A percentile compares a stretch with the other conserved stretches of the same genome.
phyloP scores from a whole-genome alignment of 2,113 vertebrate species.

The Seriola quinqueradiata region DNA sequence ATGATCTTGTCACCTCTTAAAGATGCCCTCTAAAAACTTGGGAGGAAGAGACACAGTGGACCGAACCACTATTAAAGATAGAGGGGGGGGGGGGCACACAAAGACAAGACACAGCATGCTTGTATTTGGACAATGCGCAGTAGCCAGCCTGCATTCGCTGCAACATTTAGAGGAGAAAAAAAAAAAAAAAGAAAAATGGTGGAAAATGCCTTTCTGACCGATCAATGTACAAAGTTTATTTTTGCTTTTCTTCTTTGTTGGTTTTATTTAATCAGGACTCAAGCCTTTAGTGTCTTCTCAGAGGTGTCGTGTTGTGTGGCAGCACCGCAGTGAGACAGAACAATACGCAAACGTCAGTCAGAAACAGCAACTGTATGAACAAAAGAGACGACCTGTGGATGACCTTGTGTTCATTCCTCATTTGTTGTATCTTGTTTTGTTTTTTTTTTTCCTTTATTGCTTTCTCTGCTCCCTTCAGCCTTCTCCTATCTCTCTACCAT shows the following conservation, averaged over 20 bases:
- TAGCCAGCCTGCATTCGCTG: conserved; percentile 65
- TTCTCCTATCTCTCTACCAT: conserved; percentile 10
- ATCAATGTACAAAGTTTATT: conserved; percentile 81
- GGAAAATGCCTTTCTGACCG: conserved; percentile 77
- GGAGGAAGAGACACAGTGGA: conserved; percentile 44
- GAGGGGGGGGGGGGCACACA: not conserved
- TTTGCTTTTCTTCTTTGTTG: conserved; percentile 61
- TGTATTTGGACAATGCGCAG: conserved; percentile 63
- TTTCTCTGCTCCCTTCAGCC: conserved; percentile 21
- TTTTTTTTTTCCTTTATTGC: not conserved
- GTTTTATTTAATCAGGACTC: conserved; percentile 74
- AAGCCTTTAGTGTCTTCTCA: conserved; percentile 82
- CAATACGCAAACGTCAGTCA: conserved; percentile 39
- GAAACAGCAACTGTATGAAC: conserved; percentile 40
- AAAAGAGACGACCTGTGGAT: conserved; percentile 41
- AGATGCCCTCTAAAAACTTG: conserved; percentile 36
- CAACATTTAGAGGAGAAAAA: conserved; percentile 51
- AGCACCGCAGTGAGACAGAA: conserved; percentile 40
- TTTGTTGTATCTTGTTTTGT: not conserved
- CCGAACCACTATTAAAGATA: conserved; percentile 56
- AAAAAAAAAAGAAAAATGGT: conserved; percentile 22
- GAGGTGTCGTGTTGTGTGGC: conserved; percentile 42
- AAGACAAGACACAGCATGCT: conserved; percentile 57
- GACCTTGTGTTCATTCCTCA: conserved; percentile 33
- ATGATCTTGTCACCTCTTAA: conserved; percentile 61